Percentiles rank a stretch among this genome's conserved stretches.
Conservation (phyloP, 2,797 vertebrate genomes). For the Halcyon chelicuti region DNA sequence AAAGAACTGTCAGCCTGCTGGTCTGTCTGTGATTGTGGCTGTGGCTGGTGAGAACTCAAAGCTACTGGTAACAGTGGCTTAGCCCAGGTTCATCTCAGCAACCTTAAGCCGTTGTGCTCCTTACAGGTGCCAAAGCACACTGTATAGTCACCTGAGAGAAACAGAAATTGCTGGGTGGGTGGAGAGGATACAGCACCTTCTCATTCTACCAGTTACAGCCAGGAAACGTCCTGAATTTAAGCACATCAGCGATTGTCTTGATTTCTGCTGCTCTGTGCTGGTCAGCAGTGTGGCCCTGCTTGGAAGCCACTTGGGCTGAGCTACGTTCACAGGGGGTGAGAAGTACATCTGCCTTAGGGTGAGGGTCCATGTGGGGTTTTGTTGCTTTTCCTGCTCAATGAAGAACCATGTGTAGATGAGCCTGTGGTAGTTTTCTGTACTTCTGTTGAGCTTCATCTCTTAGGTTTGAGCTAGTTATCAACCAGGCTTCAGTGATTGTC, state of each 20-base stretch:
- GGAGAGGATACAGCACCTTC: neutral
- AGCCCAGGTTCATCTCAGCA: neutral
- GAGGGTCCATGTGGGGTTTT: neutral
- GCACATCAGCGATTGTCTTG: neutral
- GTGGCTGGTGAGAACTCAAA: neutral
- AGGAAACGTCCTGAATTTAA: neutral
- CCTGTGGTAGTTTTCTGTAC: neutral
- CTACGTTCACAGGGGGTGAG: neutral
- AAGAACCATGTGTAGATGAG: neutral
- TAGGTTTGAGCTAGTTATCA: neutral
- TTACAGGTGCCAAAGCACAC: neutral
- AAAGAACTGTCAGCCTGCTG: neutral
- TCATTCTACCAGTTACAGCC: neutral
- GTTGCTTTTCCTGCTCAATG: neutral
- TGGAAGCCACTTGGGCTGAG: neutral
- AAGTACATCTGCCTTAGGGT: neutral
- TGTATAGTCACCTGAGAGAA: neutral
- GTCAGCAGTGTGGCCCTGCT: neutral
- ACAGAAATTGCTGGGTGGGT: neutral
- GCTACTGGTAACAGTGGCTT: neutral
- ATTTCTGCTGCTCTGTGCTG: neutral
- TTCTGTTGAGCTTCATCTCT: neutral
- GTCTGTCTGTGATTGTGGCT: neutral
- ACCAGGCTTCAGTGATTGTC: neutral
- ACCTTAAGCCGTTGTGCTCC: neutral